These are phyloP conservation scores for Semaprochilodus insignis DNA, from an alignment of 2,797 vertebrate species.

Conservation along the genomic window DNA sequence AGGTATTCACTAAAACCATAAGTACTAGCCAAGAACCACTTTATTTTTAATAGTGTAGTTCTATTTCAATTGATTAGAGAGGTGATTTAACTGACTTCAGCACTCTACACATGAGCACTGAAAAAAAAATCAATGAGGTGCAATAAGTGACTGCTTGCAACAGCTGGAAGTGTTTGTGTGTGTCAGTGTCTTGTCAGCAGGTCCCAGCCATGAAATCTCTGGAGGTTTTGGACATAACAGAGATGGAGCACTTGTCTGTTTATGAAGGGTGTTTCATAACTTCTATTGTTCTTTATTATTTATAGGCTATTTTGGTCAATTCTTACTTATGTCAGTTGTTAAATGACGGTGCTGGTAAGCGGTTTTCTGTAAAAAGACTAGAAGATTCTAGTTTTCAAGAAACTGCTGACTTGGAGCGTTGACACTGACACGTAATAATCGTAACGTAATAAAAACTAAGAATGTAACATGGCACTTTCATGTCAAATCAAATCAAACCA, in stretches of 20 bases:
- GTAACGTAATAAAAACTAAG: no score
- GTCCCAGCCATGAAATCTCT: conserved; percentile 10
- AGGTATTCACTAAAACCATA: background rate
- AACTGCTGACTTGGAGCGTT: background rate
- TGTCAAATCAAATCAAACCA: background rate
- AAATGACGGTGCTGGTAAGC: background rate
- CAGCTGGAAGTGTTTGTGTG: conserved; percentile 3
- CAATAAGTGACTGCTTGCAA: conserved; percentile 24
- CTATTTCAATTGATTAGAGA: background rate
- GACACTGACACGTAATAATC: background rate
- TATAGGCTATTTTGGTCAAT: background rate
- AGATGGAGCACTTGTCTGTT: conserved; percentile 3
- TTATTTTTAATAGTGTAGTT: background rate
- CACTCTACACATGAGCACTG: background rate
- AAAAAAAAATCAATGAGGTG: conserved; percentile 1
- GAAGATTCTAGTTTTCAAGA: background rate
- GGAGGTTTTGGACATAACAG: background rate
- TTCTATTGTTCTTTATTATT: background rate
- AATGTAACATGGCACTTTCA: background rate
- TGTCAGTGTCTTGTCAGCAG: background rate
- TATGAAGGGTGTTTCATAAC: conserved; percentile 17
- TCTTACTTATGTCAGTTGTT: background rate
- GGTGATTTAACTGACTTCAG: background rate
- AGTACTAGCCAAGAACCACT: background rate
- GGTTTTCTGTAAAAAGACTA: background rate